Percentiles rank a stretch among this genome's conserved stretches.
phyloP scores from a whole-genome alignment of 2,797 vertebrate genomes.

The Melanotaenia pygmaea region DNA sequence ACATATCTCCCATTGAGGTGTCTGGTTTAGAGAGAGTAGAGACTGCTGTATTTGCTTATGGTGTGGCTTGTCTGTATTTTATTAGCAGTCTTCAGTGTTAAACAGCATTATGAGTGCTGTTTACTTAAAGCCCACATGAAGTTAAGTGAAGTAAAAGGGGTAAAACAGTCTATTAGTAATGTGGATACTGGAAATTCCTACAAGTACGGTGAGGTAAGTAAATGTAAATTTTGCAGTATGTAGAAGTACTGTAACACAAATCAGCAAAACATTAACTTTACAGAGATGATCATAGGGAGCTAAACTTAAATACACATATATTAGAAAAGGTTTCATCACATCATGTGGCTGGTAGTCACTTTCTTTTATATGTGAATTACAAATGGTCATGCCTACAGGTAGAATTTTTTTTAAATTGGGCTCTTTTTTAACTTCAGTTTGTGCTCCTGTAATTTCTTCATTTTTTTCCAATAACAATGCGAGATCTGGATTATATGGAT shows the following conservation, averaged over 20 bases:
- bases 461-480: neutral
- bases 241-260: neutral
- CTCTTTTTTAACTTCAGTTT: neutral
- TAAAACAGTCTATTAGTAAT: slow-evolving; percentile 15
- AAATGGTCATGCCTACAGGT: neutral
- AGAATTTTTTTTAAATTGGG: neutral
- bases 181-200: neutral
- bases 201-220: neutral
- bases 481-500: neutral
- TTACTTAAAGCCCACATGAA: neutral
- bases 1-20: slow-evolving; percentile 58
- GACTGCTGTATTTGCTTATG: slow-evolving; percentile 66
- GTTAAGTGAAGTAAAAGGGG: neutral
- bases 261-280: too few relatives aligned
- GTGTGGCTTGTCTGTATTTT: slow-evolving; percentile 39
- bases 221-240: neutral
- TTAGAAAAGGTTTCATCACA: too few relatives aligned
- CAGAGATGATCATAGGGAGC: too few relatives aligned
- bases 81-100: slow-evolving; percentile 25
- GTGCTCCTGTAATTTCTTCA: neutral
- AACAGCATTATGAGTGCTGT: neutral
- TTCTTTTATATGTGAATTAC: neutral
- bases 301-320: too few relatives aligned
- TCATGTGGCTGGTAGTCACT: neutral
- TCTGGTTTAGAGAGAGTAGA: slow-evolving; percentile 32